phyloP scores from a whole-genome alignment of 2,113 vertebrate species.

The Calyptomena viridis region DNA sequence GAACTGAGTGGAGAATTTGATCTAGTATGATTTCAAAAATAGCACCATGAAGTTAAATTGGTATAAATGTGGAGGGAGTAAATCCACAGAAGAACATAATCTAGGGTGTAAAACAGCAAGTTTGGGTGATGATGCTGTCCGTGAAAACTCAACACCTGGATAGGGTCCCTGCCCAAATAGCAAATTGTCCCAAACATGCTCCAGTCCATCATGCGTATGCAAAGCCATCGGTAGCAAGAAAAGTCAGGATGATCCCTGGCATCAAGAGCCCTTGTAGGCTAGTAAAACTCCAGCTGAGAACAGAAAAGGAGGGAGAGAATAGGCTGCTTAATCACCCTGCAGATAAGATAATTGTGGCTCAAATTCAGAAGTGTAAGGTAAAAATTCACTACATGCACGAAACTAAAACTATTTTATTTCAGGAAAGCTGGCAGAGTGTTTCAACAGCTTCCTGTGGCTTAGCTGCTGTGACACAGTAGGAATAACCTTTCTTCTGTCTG shows the following conservation, averaged over 20 bases:
- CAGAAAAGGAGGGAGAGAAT: background rate
- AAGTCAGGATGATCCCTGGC: background rate
- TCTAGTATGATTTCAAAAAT: constrained; percentile 46
- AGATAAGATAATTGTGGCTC: constrained; percentile 52
- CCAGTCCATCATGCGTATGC: background rate
- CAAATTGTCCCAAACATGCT: background rate
- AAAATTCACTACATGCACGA: constrained; percentile 25
- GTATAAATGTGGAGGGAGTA: background rate
- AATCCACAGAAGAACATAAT: background rate
- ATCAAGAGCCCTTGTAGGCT: background rate
- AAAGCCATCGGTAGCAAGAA: background rate
- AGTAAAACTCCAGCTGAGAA: background rate
- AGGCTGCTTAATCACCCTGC: background rate
- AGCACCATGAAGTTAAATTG: background rate
- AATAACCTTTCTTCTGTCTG: constrained; percentile 57
- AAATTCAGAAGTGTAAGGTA: constrained; percentile 52
- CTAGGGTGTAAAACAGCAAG: background rate
- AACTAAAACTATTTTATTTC: constrained; percentile 58
- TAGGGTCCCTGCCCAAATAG: background rate
- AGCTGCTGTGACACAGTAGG: constrained; percentile 47
- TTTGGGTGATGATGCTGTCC: background rate
- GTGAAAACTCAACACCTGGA: background rate
- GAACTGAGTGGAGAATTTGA: constrained; percentile 25
- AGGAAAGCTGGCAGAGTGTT: constrained; percentile 34
- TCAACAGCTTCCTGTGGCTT: constrained; percentile 52